Conservation (phyloP, 2,113 vertebrate genomes). For the Illadopsis cleaveri region DNA sequence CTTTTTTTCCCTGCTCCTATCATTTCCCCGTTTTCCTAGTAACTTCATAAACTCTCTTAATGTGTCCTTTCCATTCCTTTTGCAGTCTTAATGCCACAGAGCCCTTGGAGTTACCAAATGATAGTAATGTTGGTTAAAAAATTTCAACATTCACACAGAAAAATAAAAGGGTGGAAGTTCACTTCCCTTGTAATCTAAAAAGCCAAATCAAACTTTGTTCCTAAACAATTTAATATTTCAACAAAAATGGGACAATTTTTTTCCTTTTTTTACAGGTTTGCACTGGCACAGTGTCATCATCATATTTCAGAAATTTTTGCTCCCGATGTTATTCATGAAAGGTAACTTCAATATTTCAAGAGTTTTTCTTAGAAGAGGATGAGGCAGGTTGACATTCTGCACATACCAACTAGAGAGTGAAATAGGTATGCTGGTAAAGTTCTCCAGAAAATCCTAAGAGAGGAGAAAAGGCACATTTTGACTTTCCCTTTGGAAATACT, state of each 20-base stretch:
- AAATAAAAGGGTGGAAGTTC: not conserved
- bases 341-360: not conserved
- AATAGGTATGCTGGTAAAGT: not conserved
- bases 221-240: not conserved
- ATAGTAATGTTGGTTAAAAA: not conserved
- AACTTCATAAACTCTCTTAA: not conserved
- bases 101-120: not conserved
- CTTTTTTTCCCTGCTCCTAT: not conserved
- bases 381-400: not conserved
- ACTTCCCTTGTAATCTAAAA: not conserved
- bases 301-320: not conserved
- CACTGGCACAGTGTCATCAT: not conserved
- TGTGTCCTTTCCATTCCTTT: not conserved
- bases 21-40: not conserved
- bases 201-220: not conserved
- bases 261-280: not conserved
- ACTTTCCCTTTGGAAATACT: not conserved
- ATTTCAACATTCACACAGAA: not conserved
- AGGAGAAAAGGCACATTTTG: not conserved
- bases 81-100: not conserved
- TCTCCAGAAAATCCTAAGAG: not conserved
- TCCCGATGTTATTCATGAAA: not conserved
- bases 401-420: not conserved
- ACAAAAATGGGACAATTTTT: not conserved
- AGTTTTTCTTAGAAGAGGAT: not conserved